These are phyloP conservation scores for Brachionus manjavacas DNA, from an alignment of 1,140 invertebrate genomes.

Conservation along the genomic window DNA sequence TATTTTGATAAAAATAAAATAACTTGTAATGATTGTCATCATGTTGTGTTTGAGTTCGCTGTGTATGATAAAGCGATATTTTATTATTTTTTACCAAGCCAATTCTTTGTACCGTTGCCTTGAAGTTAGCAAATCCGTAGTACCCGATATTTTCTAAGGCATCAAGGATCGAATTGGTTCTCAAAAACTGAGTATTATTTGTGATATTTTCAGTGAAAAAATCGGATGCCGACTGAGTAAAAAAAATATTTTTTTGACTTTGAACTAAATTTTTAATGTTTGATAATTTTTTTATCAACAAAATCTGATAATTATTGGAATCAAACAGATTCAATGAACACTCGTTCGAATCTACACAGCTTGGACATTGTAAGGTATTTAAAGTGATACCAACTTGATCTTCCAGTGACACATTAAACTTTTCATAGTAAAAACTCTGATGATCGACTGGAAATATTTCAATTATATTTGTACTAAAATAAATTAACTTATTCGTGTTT, in stretches of 20 bases:
- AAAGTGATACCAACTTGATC: neutral
- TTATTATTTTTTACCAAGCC: neutral
- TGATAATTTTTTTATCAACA: neutral
- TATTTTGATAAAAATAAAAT: neutral
- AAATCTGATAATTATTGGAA: neutral
- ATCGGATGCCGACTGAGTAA: neutral
- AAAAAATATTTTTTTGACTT: neutral
- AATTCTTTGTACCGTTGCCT: conserved; percentile 30
- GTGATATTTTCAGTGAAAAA: neutral
- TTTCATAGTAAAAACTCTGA: neutral
- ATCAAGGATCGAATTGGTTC: conserved; percentile 33
- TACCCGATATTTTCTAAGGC: conserved; percentile 14
- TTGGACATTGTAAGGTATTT: neutral
- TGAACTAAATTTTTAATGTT: neutral
- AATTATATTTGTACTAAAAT: conserved; percentile 21
- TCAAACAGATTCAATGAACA: neutral
- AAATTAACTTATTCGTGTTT: neutral
- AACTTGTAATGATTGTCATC: neutral
- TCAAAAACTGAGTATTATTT: conserved; percentile 2
- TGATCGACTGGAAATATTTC: neutral
- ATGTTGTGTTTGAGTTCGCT: conserved; percentile 6
- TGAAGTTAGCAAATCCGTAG: conserved; percentile 16
- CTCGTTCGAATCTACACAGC: neutral
- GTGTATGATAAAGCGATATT: neutral
- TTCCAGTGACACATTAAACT: neutral